Base-by-base conservation (phyloP, 2,113 vertebrate species). In the Carassius auratus region DNA sequence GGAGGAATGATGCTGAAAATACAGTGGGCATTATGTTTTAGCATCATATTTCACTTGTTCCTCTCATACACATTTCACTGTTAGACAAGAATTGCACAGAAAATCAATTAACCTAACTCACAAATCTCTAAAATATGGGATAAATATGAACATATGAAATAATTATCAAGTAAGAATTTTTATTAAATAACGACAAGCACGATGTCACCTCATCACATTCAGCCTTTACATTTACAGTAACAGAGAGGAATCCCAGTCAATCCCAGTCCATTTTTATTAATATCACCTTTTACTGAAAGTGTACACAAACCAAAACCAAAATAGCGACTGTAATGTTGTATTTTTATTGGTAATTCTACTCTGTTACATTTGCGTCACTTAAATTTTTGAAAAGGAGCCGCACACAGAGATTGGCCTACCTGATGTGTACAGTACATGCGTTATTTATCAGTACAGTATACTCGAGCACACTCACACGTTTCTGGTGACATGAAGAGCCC, bases 401-500 rank as follows among this genome's bases (percentile, higher is more conserved):
- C 42, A 42, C 8, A 8, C 42, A 42, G 1, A 42, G 42, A 42
- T 42, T 42, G 42, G 8, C 42, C 38, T 6, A 38, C 38, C 7
- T 42, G 42, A 42, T 8, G 5, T 13, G 23, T 66, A 66, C 62
- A 66, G 13, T 66, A 14, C 23, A 62, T 17, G 30, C 30, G 19
- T 33, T 69, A 5, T 69, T 19, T 69, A 38, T 69, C 0, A 33
- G 64, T 68, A 30, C 26, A 33, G 64, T 68, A 2, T 3, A 66
- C 26, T 64, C 2, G 5, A 66, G 26, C 12, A 66, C 2, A 33
- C 64, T 17, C 64, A 9, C 66, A 36, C 6, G 17, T 42, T 10
- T 62, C 23, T 13, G 23, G n/a, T 62, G 42, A 42, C 55, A 57
- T 57, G 55, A 45, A 45, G 68, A 69, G 66, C 33, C 91, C 92